Evolutionary conservation across 2,113 vertebrate species (phyloP), one percentile per base, ranked within the genome.

Genomic region (Pelecanoides urinatrix): DNA sequence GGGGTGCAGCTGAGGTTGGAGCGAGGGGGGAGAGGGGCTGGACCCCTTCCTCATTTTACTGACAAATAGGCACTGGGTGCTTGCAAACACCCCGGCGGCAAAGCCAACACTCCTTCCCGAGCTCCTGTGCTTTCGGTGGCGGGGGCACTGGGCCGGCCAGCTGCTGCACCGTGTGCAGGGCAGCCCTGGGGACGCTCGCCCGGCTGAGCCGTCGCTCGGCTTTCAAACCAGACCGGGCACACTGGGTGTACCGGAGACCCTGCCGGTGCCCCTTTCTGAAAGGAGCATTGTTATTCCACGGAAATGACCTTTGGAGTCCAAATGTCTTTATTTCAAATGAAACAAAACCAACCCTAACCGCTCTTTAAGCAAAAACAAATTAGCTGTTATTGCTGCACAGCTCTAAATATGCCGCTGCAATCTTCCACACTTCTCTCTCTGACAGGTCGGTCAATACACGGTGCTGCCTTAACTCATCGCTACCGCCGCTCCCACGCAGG

Each of bases 231-330:
- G 42, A 71, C 84, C 38, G 21, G 74, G 56, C 5, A 23, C 53
- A 78, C 71, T 94, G 94, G 52, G 65, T 84, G 89, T 95, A 78
- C 92, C 16, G 12, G 89, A 91, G 91, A 86, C 89, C 94, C 73
- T 94, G 89, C 29, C 1, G 18, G 92, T 89, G 74, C 92, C 89
- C 86, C 77, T 91, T 95, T 94, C 74, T 95, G 89, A 97, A 95
- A 96, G 74, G 30, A 81, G 84, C 84, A 94, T 97, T 96, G 96
- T 96, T 92, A 80, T 94, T 94, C 52, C 84, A 94, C 63, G 89
- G 96, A 97, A 97, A 96, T 94, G 92, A 95, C 94, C 81, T 95
- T 70, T 59, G 80, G 77, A 94, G 63, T 91, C 75, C 87, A 76
- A 95, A 86, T 25, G 80, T 84, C 88, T 87, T 87, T 78, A 91